Evolutionary conservation across 1,140 invertebrate genomes (phyloP).

Genomic region (Dendroctonus valens): DNA sequence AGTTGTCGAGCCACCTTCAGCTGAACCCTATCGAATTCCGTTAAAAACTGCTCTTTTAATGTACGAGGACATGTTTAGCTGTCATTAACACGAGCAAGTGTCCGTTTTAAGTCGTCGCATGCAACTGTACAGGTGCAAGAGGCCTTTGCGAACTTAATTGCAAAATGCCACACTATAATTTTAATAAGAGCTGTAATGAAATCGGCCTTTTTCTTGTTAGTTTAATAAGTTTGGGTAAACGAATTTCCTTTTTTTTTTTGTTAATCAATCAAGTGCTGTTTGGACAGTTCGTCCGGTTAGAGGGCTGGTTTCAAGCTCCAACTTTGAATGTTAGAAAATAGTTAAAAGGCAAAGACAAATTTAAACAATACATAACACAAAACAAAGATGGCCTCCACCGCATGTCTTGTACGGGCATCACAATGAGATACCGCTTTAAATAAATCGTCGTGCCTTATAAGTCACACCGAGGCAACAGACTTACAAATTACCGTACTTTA

Average conservation of each 20-base stretch:
- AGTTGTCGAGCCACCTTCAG: background rate
- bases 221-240: too few relatives aligned
- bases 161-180: conserved; percentile 5
- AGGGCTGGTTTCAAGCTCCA: too few relatives aligned
- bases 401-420: conserved; percentile 14
- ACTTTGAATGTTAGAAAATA: background rate
- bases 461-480: conserved; percentile 20
- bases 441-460: conserved; percentile 28
- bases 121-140: conserved; percentile 23
- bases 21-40: conserved; percentile 11
- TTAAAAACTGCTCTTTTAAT: conserved; percentile 21
- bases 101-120: conserved; percentile 16
- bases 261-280: too few relatives aligned
- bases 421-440: conserved; percentile 25
- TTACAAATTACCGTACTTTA: conserved; percentile 27
- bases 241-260: too few relatives aligned
- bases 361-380: conserved; percentile 18
- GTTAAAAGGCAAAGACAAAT: conserved; percentile 12
- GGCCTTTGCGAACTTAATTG: conserved; percentile 3
- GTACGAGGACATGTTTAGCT: conserved; percentile 13
- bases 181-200: background rate
- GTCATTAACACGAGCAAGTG: conserved; percentile 23
- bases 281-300: too few relatives aligned
- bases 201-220: background rate
- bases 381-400: conserved; percentile 24